Evolutionary conservation across 2,888 invertebrate species (phyloP), one percentile per base, ranked within the genome.

Genomic region (Apodemia mormo): DNA sequence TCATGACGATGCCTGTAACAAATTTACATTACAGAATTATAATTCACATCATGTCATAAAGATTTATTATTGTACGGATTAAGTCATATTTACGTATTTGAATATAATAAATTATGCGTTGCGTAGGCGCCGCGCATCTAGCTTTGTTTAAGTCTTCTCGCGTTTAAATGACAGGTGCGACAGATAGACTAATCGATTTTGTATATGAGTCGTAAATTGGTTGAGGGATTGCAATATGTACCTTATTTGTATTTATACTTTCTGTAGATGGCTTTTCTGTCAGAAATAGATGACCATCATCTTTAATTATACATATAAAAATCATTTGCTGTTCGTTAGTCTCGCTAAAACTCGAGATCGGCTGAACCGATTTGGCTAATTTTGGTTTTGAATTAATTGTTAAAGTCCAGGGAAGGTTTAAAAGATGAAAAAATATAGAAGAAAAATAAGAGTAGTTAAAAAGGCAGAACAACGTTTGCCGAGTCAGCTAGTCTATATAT

Each of bases 121-220:
- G 64, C 64, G 64, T 64, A 64, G 64, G 64, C 54, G 54, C 54
- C 54, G 54, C 54, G 6, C 8, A 22, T 54, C 54, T 22, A 22
- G 54, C 64, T 64, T 64, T 64, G 64, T 64, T 33, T 64, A 64
- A 64, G 64, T 64, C 64, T 64, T 64, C 64, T 64, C 30, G 64
- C 33, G 33, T 64, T 33, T 64, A 64, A 64, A 8, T 64, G 64
- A 64, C 64, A 33, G 64, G 64, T 64, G 64, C 64, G 64, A 64
- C 64, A 64, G 64, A 64, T 64, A 64, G 64, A 64, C 64, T 64
- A 64, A 64, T 64, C 64, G 64, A 64, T 64, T 64, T 64, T 64
- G 37, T 64, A 64, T 64, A 33, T 64, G 64, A 64, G 64, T 61
- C 12, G 64, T n/a, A 37, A 64, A 64, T 64, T 64, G 54, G n/a